These are phyloP conservation scores for Pachyrhynchus sulphureomaculatus DNA, from an alignment of 1,140 invertebrate genomes.

Conservation along the genomic window DNA sequence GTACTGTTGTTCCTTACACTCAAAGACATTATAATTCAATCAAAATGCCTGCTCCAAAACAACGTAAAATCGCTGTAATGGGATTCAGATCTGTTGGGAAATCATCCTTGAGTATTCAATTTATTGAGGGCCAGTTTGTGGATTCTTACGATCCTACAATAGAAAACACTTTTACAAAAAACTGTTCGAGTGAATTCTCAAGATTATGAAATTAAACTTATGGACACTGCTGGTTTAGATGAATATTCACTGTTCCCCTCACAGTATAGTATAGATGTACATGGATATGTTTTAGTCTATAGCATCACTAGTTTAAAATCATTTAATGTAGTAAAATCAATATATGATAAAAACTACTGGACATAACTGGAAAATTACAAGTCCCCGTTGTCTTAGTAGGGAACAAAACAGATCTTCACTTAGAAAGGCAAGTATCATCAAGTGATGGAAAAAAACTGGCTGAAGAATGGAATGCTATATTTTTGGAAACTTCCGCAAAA, in stretches of 20 bases:
- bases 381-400: constrained; percentile 96
- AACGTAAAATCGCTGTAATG: constrained; percentile 96
- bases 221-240: constrained; percentile 97
- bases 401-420: constrained; percentile 95
- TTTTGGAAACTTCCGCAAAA: constrained; percentile 96
- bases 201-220: constrained; percentile 92
- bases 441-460: constrained; percentile 93
- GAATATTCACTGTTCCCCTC: constrained; percentile 98
- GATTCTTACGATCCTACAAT: constrained; percentile 99
- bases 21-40: too few relatives aligned
- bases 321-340: constrained; percentile 95
- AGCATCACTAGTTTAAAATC: constrained; percentile 94
- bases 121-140: constrained; percentile 97
- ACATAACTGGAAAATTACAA: constrained; percentile 94
- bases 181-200: constrained; percentile 85
- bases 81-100: constrained; percentile 96
- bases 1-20: too few relatives aligned
- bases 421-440: constrained; percentile 84
- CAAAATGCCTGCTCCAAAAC: constrained; percentile 75
- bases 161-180: constrained; percentile 97
- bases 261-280: constrained; percentile 97
- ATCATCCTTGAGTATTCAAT: constrained; percentile 96
- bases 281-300: constrained; percentile 97
- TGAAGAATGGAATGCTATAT: constrained; percentile 91
- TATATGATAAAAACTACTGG: constrained; percentile 95